Base-by-base conservation (phyloP, 2,113 vertebrate species). In the Calonectris borealis region DNA sequence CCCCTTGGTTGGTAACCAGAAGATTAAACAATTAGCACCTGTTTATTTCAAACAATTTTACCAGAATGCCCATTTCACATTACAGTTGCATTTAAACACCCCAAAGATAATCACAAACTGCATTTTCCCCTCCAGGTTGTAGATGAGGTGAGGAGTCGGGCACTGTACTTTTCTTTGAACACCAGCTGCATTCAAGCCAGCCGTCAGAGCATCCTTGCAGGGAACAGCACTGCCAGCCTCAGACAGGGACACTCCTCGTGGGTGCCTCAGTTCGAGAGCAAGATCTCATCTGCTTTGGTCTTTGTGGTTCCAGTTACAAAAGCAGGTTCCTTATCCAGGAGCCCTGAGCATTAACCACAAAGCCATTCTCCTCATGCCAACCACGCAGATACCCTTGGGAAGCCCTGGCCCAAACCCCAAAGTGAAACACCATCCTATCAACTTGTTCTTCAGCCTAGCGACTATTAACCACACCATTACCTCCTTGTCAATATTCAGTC, bases 191-290 rank as follows among this genome's bases (percentile, higher is more conserved):
- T 29, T 78, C 51, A 81, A 65, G 40, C 1, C 5, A 88, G 54
- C 25, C 1, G 0, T 21, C 29, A 44, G 40, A 91, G 55, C 60
- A 90, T n/a, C 60, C 61, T 82, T 34, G 31, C 86, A 72, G 31
- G 32, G 34, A 86, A 71, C 60, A 78, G 77, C 69, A 36, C 24
- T 57, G 31, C 48, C 57, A 85, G 52, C 18, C 38, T 48, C 24
- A 34, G 11, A 49, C 1, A 1, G 9, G 48, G 68, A 58, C 21
- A 2, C 9, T 38, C 40, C 49, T 44, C 8, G 1, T 3, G 27
- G 17, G 9, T 31, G 7, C 48, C 32, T 82, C 51, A 26, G 14
- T 9, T 44, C 61, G 52, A 82, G 2, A 61, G 36, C 58, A 80
- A 89, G 34, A 82, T 19, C 51, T 77, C 31, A 81, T 54, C 71